phyloP scores from a whole-genome alignment of 2,113 vertebrate genomes.

The Ancistrus triradiatus region DNA sequence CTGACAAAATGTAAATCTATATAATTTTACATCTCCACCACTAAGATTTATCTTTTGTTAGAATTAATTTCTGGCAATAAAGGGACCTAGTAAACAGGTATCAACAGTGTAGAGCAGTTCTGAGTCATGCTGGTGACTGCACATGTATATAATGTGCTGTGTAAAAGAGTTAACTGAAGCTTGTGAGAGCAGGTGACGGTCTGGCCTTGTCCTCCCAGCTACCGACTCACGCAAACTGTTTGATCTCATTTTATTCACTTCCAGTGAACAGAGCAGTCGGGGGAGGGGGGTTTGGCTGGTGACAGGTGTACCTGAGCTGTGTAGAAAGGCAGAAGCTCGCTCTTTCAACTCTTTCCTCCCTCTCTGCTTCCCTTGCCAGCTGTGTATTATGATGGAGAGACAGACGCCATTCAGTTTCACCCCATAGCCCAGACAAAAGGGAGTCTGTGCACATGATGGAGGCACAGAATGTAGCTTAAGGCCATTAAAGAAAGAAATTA shows the following conservation, averaged over 20 bases:
- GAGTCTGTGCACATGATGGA: slow-evolving; percentile 46
- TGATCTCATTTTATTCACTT: slow-evolving; percentile 39
- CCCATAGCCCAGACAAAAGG: slow-evolving; percentile 52
- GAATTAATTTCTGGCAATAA: background rate
- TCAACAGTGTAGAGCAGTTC: background rate
- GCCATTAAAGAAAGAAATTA: background rate
- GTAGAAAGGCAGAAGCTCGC: slow-evolving; percentile 21
- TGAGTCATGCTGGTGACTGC: slow-evolving; percentile 14
- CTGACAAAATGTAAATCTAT: slow-evolving; percentile 18
- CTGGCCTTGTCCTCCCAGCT: slow-evolving; percentile 16
- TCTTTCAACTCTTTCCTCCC: background rate
- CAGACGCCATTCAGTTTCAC: slow-evolving; percentile 52
- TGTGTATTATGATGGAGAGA: slow-evolving; percentile 29
- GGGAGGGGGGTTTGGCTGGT: slow-evolving; percentile 17
- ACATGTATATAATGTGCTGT: slow-evolving; percentile 1
- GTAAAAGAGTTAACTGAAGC: slow-evolving; percentile 13
- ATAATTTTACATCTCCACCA: slow-evolving; percentile 36
- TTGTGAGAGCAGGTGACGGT: slow-evolving; percentile 32
- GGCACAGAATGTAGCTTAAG: background rate
- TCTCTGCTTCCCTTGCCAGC: slow-evolving; percentile 1
- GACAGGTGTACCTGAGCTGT: slow-evolving; percentile 58
- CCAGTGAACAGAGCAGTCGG: slow-evolving; percentile 20
- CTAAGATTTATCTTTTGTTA: background rate
- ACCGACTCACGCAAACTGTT: slow-evolving; percentile 31
- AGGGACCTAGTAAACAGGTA: slow-evolving; percentile 1